Base-by-base conservation (phyloP, 2,888 invertebrate genomes). In the Meloe dianella region DNA sequence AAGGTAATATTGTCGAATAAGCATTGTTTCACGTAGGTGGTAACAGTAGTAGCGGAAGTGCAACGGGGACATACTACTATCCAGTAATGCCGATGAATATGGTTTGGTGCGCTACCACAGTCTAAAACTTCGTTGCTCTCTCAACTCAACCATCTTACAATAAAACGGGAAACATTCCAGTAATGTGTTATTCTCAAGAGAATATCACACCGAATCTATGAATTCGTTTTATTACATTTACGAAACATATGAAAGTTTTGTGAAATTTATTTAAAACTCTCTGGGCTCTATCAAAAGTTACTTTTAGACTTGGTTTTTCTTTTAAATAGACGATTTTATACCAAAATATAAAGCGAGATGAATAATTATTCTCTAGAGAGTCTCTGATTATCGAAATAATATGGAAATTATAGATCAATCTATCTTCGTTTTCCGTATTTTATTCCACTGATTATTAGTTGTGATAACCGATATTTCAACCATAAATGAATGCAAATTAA, bases 1-100 rank as follows among this genome's bases (percentile, higher is more conserved):
- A 64, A 68, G 71, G 73, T 71, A 68, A 72, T 73, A 73, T 70
- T 56, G 70, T 61, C 70, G 70, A 69, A 66, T 68, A 60, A 66
- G 71, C 73, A 70, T 72, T 72, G 73, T 69, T 69, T 65, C 72
- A 70, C 72, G 51, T 51, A 51, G 51, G 73, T 71, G 67, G 58
- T 61, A 60, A 64, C 60, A 51, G 73, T 71, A 65, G 57, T 60
- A 60, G 61, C 58, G 38, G 35, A 63, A 68, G 68, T 70, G 66
- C 64, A 60, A 38, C 63, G 65, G 64, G 63, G 20, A 24, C 20
- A 56, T 6, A 22, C 24, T 22, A 8, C 24, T 12, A n/a, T n/a
- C n/a, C 27, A 54, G 20, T n/a, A 54, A 22, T 54, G 10, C 57
- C 35, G 35, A 35, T 35, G 35, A 35, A 35, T 35, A 35, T 35